Evolutionary conservation across 2,888 invertebrate species (phyloP).

Genomic region (Caenorhabditis sp.): DNA sequence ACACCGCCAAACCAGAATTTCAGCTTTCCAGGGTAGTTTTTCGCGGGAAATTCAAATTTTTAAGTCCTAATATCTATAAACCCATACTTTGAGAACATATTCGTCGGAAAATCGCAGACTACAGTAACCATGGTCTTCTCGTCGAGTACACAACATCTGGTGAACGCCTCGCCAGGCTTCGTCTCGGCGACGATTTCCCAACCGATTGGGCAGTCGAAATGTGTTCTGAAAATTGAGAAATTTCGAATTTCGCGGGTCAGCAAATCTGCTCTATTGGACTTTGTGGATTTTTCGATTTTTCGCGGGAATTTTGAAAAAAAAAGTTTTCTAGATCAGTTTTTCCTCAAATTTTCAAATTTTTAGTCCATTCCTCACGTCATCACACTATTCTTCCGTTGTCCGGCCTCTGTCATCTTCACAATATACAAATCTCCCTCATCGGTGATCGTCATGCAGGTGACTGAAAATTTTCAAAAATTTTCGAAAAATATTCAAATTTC

Average conservation of each 20-base stretch:
- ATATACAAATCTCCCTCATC: slow-evolving; percentile 78
- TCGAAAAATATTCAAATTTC: neutral
- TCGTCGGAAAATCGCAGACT: slow-evolving; percentile 73
- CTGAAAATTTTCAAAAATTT: slow-evolving; percentile 54
- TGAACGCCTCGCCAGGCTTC: slow-evolving; percentile 64
- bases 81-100: slow-evolving; percentile 78
- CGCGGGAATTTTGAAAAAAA: neutral
- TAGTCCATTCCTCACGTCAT: slow-evolving; percentile 62
- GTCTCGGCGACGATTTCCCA: slow-evolving; percentile 78
- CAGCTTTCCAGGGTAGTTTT: neutral
- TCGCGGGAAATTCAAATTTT: slow-evolving; percentile 5
- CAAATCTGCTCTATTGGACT: neutral
- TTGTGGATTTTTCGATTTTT: neutral
- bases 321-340: neutral
- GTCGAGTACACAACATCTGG: slow-evolving; percentile 75
- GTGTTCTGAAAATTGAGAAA: slow-evolving; percentile 76
- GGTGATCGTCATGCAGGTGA: slow-evolving; percentile 70
- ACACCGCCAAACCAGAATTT: neutral
- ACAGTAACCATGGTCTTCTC: slow-evolving; percentile 76
- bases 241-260: neutral
- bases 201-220: slow-evolving; percentile 79
- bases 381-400: slow-evolving; percentile 69
- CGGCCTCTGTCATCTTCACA: slow-evolving; percentile 72
- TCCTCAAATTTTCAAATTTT: neutral
- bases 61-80: neutral